Evolutionary conservation across 2,888 invertebrate genomes (phyloP), one percentile per base, ranked within the genome.

Genomic region (Dascillus cervinus): DNA sequence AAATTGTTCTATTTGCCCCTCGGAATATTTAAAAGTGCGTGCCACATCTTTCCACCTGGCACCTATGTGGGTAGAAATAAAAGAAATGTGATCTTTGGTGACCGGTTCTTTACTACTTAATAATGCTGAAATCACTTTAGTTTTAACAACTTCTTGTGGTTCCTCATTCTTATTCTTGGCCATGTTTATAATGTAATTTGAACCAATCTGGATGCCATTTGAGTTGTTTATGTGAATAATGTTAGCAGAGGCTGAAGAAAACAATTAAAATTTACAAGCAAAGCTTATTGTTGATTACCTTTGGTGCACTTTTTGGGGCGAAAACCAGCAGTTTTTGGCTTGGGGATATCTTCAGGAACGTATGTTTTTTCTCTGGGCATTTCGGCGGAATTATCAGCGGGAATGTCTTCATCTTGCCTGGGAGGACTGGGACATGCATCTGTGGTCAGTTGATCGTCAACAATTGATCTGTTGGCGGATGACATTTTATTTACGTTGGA

Each of bases 1-100:
- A 41, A 73, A 70, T 25, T 78, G 76, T 42, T 76, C 72, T 45
- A 79, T 73, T 50, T 73, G 69, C 1, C 76, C 77, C 32, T 73
- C 71, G 1, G 70, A 67, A 50, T 71, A 78, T 3, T 70, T 71
- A 10, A 79, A 57, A 23, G 58, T 61, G 46, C 72, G 65, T 32
- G 72, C 75, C 32, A 77, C 59, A 31, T 65, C 64, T 44, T 69
- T 67, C 79, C 79, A 80, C 14, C 71, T 70, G 34, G 65, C 67
- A 8, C 77, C 75, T 17, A 79, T 63, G 53, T 79, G 72, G 34
- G 69, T 69, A 21, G 77, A 71, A 43, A 77, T 61, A 33, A 71
- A 64, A 43, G 71, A 64, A 46, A 77, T 66, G 46, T 75, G 72
- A 26, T 71, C 67, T 39, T 65, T 59, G 24, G 65, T 67, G 11